Conservation (phyloP, 2,888 invertebrate species). For the Asteroscopus sphinx region DNA sequence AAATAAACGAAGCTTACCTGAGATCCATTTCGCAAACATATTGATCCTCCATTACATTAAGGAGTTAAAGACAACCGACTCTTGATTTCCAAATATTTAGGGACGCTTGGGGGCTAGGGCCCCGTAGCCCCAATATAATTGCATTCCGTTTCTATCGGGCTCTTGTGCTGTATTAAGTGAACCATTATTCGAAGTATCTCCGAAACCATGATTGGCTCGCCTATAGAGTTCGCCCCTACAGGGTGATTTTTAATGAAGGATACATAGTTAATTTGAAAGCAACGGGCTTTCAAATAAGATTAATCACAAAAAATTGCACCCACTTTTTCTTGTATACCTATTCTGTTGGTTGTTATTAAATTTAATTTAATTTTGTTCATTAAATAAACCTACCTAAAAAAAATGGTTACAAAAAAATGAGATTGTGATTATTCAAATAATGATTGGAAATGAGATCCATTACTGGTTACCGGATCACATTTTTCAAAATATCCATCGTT, state of each 20-base stretch:
- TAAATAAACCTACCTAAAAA: no score
- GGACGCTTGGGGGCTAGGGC: slow-evolving; percentile 29
- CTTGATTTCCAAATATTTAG: slow-evolving; percentile 68
- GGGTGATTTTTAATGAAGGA: background rate
- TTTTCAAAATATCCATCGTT: no score
- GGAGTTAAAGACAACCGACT: slow-evolving; percentile 60
- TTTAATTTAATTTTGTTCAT: no score
- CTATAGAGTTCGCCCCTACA: slow-evolving; percentile 14
- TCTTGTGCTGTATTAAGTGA: slow-evolving; percentile 58
- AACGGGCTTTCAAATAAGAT: no score
- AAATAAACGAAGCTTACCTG: slow-evolving; percentile 21
- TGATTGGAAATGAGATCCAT: no score
- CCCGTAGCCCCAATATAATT: slow-evolving; percentile 61
- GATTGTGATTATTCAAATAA: no score
- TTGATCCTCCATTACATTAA: slow-evolving; percentile 49
- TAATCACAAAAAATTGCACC: no score
- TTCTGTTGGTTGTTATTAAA: no score
- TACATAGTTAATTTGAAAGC: no score
- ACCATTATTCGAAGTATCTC: slow-evolving; percentile 52
- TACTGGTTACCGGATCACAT: no score
- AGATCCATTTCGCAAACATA: slow-evolving; percentile 44
- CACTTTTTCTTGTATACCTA: no score
- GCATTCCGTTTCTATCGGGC: slow-evolving; percentile 66
- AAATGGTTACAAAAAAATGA: no score
- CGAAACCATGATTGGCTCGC: slow-evolving; percentile 33